Percentiles rank a stretch among this genome's conserved stretches.
Conservation (phyloP, 2,888 invertebrate species). For the Orthonevra nobilis region DNA sequence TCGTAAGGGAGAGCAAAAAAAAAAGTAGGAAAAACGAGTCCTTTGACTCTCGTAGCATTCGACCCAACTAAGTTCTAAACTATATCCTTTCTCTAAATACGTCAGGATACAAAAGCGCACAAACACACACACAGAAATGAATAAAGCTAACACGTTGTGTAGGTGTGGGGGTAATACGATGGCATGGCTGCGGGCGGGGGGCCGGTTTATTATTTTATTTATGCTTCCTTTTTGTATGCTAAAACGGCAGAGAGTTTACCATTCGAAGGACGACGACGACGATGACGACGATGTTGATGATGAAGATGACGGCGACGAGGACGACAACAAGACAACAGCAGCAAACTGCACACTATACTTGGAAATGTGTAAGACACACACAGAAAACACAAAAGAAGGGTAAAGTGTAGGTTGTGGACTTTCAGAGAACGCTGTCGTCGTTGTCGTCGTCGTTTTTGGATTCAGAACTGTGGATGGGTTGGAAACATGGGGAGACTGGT, state of each 20-base stretch:
- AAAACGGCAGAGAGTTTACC: no score
- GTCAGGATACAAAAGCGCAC: conserved; percentile 51
- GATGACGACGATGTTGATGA: conserved; percentile 32
- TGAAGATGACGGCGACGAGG: conserved; percentile 59
- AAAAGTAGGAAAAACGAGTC: no score
- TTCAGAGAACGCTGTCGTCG: conserved; percentile 50
- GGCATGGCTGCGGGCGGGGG: background rate
- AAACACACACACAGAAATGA: conserved; percentile 6
- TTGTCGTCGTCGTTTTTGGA: no score
- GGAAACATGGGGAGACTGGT: conserved; percentile 77
- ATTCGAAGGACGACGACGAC: conserved; percentile 35
- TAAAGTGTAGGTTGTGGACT: conserved; percentile 45
- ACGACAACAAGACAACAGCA: conserved; percentile 44
- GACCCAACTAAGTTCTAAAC: conserved; percentile 60
- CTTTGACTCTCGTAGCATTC: conserved; percentile 59
- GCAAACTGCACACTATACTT: conserved; percentile 66
- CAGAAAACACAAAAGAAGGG: conserved; percentile 61
- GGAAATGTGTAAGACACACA: conserved; percentile 63
- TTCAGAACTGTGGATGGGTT: conserved; percentile 74
- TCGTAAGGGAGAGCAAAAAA: conserved; percentile 10
- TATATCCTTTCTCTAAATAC: conserved; percentile 57
- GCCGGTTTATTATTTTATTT: conserved; percentile 64
- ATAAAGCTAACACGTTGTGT: no score
- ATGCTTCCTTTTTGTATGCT: conserved; percentile 62
- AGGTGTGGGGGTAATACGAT: background rate